Base-by-base conservation (phyloP, 2,888 invertebrate genomes). In the Acleris emargana region DNA sequence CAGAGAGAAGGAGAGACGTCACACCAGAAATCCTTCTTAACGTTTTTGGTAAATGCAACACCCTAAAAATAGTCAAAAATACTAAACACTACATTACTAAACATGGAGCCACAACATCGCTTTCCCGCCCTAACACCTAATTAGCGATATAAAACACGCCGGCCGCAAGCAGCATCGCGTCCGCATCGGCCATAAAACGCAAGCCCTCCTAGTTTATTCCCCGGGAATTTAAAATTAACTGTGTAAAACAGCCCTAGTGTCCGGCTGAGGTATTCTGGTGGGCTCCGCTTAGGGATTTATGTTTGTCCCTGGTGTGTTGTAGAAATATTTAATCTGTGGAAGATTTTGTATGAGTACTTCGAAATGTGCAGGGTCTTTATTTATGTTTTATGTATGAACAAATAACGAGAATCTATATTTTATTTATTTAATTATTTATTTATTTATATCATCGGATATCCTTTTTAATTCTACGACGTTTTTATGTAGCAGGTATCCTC, bases 221-320 rank as follows among this genome's bases (percentile, higher is more conserved):
- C 87, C 88, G 91, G 89, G 91, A 89, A 91, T 91, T 92, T 92
- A 90, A 91, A 92, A 92, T 92, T 92, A 92, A 92, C 91, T 89
- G 89, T 83, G 87, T 91, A 89, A 86, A 89, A 84, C 85, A 80
- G 88, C 89, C 53, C 87, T 81, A 77, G 77, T 71, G 77, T 75
- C 77, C 77, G 81, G 78, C 76, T 75, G 78, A 81, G 83, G 79
- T 82, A 71, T 71, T 74, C 62, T 66, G 74, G 69, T 69, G 5
- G 67, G 72, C 76, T 88, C 83, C 74, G 69, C 74, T 84, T 85
- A 62, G 61, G 6, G 17, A 78, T 20, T 16, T n/a, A 22, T 25
- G 11, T 47, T 47, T 25, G 20, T 28, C 28, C 22, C 42, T 32
- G 32, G 9, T 3, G 32, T 32, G 7, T 32, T 32, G 32, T 32